Conservation (phyloP, 2,113 vertebrate species). For the Microcebus murinus region DNA sequence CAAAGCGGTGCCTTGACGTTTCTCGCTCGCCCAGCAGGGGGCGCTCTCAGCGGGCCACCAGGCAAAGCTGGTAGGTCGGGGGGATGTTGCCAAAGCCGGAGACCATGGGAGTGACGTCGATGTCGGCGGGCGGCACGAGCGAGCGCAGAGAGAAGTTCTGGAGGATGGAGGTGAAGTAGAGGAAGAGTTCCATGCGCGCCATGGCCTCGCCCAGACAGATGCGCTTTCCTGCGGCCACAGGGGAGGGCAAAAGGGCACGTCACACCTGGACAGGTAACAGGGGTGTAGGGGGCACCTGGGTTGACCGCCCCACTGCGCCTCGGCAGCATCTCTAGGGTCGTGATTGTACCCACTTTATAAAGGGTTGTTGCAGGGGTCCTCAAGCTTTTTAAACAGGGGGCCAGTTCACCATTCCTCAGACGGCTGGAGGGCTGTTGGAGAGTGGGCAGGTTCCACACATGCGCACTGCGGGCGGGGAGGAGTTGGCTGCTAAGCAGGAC, state of each 20-base stretch:
- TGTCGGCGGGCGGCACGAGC: slow-evolving; percentile 56
- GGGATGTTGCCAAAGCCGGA: slow-evolving; percentile 80
- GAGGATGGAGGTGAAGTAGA: slow-evolving; percentile 79
- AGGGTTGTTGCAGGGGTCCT: neutral
- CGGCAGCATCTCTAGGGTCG: neutral
- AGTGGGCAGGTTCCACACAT: too few relatives aligned
- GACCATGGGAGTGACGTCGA: slow-evolving; percentile 67
- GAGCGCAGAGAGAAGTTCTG: slow-evolving; percentile 81
- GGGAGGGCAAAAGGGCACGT: neutral
- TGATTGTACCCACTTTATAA: neutral
- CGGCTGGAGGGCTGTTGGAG: too few relatives aligned
- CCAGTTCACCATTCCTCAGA: too few relatives aligned
- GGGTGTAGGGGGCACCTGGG: rapidly evolving
- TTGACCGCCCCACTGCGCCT: neutral
- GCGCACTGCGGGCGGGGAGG: too few relatives aligned
- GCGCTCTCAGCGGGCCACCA: slow-evolving; percentile 73
- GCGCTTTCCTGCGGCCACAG: slow-evolving; percentile 69
- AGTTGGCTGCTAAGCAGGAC: too few relatives aligned
- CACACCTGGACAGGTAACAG: neutral
- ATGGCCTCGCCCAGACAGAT: slow-evolving; percentile 80
- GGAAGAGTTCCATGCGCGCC: slow-evolving; percentile 83
- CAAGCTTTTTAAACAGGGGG: too few relatives aligned
- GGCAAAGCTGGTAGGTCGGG: slow-evolving; percentile 72
- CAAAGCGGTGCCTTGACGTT: neutral
- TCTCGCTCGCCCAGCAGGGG: neutral